These are phyloP conservation scores for Parnassius mnemosyne DNA, from an alignment of 2,888 invertebrate species.

Conservation along the genomic window DNA sequence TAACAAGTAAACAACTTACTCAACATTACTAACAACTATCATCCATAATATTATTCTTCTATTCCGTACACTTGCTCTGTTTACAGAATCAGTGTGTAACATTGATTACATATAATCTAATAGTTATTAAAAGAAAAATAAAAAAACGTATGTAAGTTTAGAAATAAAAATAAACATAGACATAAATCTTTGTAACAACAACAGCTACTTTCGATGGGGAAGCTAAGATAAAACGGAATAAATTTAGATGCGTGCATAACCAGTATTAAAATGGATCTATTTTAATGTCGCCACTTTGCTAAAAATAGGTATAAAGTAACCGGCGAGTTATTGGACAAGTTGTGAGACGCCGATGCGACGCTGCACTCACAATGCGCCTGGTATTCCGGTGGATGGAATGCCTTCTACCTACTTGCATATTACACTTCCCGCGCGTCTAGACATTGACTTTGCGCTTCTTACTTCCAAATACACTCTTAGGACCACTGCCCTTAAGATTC, in stretches of 20 bases:
- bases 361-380: constrained; percentile 43
- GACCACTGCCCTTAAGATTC: constrained; percentile 50
- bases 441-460: constrained; percentile 38
- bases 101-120: neutral
- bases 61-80: too few species aligned
- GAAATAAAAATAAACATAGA: constrained; percentile 10
- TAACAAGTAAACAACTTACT: constrained; percentile 33
- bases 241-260: constrained; percentile 34
- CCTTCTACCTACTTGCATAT: constrained; percentile 59
- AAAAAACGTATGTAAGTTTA: constrained; percentile 6
- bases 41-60: neutral
- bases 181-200: constrained; percentile 36
- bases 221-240: constrained; percentile 31
- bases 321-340: constrained; percentile 28
- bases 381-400: constrained; percentile 53
- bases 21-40: constrained; percentile 27
- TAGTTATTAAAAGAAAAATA: neutral
- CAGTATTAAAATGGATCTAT: constrained; percentile 34
- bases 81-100: too few species aligned
- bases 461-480: constrained; percentile 57
- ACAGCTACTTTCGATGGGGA: constrained; percentile 22
- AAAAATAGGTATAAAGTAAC: constrained; percentile 34
- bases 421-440: constrained; percentile 73
- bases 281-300: constrained; percentile 30
- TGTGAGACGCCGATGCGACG: constrained; percentile 29